phyloP scores from a whole-genome alignment of 1,140 invertebrate genomes.

The Solenopsis invicta region DNA sequence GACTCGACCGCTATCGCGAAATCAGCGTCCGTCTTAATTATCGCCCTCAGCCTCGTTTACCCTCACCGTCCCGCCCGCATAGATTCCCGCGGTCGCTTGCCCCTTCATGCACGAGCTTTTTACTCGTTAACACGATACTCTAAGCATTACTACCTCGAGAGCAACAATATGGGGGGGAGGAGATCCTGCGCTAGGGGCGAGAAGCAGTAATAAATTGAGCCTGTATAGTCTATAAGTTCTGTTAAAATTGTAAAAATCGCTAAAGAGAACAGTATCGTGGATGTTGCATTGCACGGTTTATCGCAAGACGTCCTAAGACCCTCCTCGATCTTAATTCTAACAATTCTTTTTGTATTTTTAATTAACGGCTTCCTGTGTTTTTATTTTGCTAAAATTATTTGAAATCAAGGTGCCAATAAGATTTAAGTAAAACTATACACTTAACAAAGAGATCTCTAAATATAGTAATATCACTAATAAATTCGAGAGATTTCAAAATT shows the following conservation, averaged over 20 bases:
- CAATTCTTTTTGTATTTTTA: neutral
- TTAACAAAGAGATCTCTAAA: neutral
- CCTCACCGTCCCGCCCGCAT: conserved; percentile 44
- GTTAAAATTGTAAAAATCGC: neutral
- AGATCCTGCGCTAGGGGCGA: neutral
- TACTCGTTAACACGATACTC: conserved; percentile 41
- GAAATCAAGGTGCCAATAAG: neutral
- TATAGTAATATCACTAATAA: neutral
- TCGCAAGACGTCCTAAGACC: neutral
- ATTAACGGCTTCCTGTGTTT: neutral
- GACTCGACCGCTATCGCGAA: conserved; percentile 80
- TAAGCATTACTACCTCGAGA: neutral
- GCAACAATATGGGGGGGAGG: neutral
- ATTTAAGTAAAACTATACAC: neutral
- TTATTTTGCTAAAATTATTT: neutral
- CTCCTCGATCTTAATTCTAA: neutral
- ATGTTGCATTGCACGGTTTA: neutral
- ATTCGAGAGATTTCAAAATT: neutral
- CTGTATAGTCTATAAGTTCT: neutral
- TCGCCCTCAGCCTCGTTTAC: conserved; percentile 75
- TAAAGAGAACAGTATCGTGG: neutral
- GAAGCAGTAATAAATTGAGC: neutral
- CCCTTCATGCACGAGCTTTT: conserved; percentile 29
- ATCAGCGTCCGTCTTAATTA: conserved; percentile 86
- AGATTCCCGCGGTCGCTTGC: conserved; percentile 16